Evolutionary conservation across 2,888 invertebrate genomes (phyloP).

Genomic region (Agriopis leucophaearia): DNA sequence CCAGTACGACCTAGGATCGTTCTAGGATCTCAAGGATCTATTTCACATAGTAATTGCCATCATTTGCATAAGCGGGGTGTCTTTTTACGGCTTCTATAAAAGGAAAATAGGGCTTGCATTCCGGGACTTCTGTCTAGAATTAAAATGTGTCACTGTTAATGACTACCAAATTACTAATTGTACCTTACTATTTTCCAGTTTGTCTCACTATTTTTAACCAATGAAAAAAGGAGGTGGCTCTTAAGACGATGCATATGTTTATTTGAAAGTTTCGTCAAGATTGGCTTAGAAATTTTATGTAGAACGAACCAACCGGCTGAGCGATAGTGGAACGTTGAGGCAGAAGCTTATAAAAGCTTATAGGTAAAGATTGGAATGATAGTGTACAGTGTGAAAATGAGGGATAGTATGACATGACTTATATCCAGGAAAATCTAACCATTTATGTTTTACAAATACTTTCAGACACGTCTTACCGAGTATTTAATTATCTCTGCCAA

Average conservation of each 20-base stretch:
- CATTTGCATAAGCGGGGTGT: conserved; percentile 36
- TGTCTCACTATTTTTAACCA: no score
- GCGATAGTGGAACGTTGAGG: no score
- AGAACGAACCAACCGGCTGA: no score
- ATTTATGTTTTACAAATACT: not conserved
- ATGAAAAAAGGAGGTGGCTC: no score
- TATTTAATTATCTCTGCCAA: conserved; percentile 42
- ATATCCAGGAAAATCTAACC: not conserved
- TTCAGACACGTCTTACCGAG: conserved; percentile 22
- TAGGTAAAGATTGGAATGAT: no score
- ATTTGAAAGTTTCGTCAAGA: no score
- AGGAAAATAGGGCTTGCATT: conserved; percentile 2
- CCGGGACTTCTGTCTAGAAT: not conserved
- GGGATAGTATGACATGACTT: no score
- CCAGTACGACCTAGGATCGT: conserved; percentile 15
- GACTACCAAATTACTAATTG: not conserved
- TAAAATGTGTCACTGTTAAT: not conserved
- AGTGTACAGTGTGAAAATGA: no score
- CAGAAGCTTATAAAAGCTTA: no score
- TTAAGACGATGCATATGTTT: no score
- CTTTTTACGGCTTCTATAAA: conserved; percentile 30
- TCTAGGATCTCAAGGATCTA: conserved; percentile 15
- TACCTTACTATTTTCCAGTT: no score
- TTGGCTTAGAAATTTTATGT: no score
- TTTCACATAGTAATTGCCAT: conserved; percentile 36